Conservation (phyloP, 2,113 vertebrate species). For the Rattus norvegicus region GRCr8 NC_086038.1:9475001-9475500, state of each 20-base stretch:
- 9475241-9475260: no score
- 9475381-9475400: no score
- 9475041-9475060: background rate
- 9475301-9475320: background rate
- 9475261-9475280: background rate
- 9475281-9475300: background rate
- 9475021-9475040: background rate
- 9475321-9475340: fast-evolving
- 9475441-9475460: no score
- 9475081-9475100: background rate
- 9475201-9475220: background rate
- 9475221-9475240: background rate
- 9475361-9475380: no score
- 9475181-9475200: background rate
- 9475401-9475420: no score
- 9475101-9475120: background rate
- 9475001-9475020: background rate
- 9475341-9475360: no score
- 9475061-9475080: background rate
- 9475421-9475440: no score
- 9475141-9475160: background rate
- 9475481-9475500: fast-evolving
- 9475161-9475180: background rate
- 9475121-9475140: background rate
- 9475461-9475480: background rate